These are phyloP conservation scores for Sipha maydis DNA, from an alignment of 2,888 invertebrate species.

Conservation along the genomic window DNA sequence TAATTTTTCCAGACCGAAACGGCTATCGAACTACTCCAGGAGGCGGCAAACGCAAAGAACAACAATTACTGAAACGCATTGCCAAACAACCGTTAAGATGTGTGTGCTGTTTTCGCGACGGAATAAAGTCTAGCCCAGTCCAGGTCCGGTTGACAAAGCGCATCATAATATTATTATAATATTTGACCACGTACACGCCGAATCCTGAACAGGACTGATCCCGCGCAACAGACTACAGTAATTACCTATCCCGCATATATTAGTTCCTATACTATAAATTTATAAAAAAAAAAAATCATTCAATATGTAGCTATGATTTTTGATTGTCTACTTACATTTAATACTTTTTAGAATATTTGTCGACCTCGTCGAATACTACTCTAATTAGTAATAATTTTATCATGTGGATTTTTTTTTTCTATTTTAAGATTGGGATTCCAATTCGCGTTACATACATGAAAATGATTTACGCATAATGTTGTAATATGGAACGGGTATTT, in stretches of 20 bases:
- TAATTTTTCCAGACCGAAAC: conserved; percentile 62
- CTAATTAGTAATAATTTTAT: conserved; percentile 3
- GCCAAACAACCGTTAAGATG: not conserved
- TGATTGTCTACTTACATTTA: conserved; percentile 35
- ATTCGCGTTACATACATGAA: not conserved
- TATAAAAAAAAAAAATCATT: not conserved
- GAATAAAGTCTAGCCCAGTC: not conserved
- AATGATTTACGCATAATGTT: no score
- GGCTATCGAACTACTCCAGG: conserved; percentile 63
- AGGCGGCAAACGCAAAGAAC: conserved; percentile 53
- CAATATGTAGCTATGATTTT: conserved; percentile 23
- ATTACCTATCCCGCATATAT: conserved; percentile 18
- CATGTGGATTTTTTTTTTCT: conserved; percentile 27
- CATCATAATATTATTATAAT: not conserved
- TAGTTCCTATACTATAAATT: conserved; percentile 38
- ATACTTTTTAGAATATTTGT: conserved; percentile 22
- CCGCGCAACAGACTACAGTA: not conserved
- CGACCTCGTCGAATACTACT: conserved; percentile 8
- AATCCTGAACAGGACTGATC: not conserved
- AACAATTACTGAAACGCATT: conserved; percentile 11
- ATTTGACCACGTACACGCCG: not conserved
- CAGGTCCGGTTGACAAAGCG: no score
- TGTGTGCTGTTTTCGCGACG: not conserved
- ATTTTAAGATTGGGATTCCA: not conserved
- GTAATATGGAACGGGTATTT: no score